Evolutionary conservation across 2,113 vertebrate species (phyloP), one percentile per base, ranked within the genome.

Genomic region (Aegypius monachus): DNA sequence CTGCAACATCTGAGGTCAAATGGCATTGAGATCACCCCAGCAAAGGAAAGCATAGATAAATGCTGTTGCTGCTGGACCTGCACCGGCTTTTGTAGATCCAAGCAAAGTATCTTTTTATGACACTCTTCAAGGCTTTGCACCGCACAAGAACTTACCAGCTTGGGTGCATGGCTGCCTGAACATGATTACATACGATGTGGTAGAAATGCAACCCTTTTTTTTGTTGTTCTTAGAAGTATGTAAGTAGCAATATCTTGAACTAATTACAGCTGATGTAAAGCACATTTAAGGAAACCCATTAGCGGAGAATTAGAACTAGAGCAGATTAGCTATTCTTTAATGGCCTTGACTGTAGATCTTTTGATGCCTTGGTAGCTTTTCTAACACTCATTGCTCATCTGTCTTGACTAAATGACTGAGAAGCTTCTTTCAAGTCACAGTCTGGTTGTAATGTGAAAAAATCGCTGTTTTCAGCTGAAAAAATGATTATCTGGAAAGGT

Each of bases 201-300:
- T 82, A 84, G 82, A 94, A 97, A 96, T 87, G 53, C 88, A 95
- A 84, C 78, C 47, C 36, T 81, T 80, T 94, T 90, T 31, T 2
- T 63, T 84, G 65, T 86, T 96, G 75, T 92, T 96, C 63, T 86
- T 92, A 68, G 86, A 90, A 95, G 58, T 93, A 72, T 95, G 4
- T 81, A 93, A 96, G 90, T 94, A 92, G 86, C 90, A 90, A 53
- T 97, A 95, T 97, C 96, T 97, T 94, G 94, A 96, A 95, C 95
- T 91, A 93, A 40, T 97, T 96, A 95, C 88, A 95, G 71, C 56
- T 90, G 90, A 94, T 96, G 42, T 94, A 93, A 96, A 97, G 92
- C 92, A 87, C 93, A 94, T 95, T 95, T 96, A 97, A 97, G 95
- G 96, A 98, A 97, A 97, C 61, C 83, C 93, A 97, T 97, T 98